Base-by-base conservation (phyloP, 2,113 vertebrate genomes). In the Macrotis lagotis region DNA sequence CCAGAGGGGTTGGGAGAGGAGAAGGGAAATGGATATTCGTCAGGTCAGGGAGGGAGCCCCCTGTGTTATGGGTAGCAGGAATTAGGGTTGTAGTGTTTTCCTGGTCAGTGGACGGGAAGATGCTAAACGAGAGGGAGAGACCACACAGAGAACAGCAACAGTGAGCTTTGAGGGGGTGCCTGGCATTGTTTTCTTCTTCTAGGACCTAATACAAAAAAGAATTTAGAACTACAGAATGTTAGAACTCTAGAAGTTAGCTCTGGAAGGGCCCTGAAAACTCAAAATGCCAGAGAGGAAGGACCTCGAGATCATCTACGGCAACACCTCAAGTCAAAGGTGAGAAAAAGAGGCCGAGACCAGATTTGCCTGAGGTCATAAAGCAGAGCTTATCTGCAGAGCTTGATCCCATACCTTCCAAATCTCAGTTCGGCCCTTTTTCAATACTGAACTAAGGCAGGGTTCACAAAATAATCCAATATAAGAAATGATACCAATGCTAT, bases 21-120 rank as follows among this genome's bases (percentile, higher is more conserved):
- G 99, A 99, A 0, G 99, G 99, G 98, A 99, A 99, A 98, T 99
- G 99, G 98, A 99, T 99, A 98, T 99, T 99, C 94, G 99, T 99
- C 95, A 99, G 99, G 98, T 99, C 99, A 0, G 99, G 99, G 97
- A 99, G 98, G 6, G 99, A 99, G 52, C 99, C 99, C 0, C 99
- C 99, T 0, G 99, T 99, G 99, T 99, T 99, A 98, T 99, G 99
- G 59, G 99, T 94, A 25, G 98, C 99, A 0, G 99, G 99, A 91
- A 99, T 99, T 98, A 99, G 97, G 0, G 99, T 98, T 1, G 99
- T 98, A 96, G 98, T 99, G 98, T 98, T 98, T 96, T 99, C 99
- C 99, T 99, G 99, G 98, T 99, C 99, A 9, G 99, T 98, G 0
- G 99, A 99, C 0, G 99, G 99, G 94, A 99, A 99, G 96, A 99